A percentile compares a stretch with the other conserved stretches of the same genome.
Evolutionary conservation across 2,797 vertebrate genomes (phyloP).

Genomic region (Premnoplex brunnescens): DNA sequence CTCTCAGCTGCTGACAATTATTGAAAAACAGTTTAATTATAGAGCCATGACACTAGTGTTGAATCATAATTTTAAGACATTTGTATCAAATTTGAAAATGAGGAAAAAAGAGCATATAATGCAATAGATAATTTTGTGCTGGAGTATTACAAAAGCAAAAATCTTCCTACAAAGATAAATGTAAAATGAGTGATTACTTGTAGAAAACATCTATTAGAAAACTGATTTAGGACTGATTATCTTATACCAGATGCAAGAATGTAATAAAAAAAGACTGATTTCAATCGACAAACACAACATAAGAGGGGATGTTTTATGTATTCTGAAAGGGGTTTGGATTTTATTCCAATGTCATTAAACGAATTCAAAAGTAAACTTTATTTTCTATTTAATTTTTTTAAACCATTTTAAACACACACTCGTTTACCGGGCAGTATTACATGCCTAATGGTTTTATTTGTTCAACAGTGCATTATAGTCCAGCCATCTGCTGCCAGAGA

Average conservation of each 20-base stretch:
- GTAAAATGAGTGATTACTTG: constrained; percentile 18
- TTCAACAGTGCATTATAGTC: constrained; percentile 62
- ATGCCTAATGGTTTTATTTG: constrained; percentile 61
- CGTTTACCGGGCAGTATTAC: constrained; percentile 45
- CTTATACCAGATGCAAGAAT: constrained; percentile 46
- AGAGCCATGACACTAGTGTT: constrained; percentile 50
- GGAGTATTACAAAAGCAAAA: constrained; percentile 40
- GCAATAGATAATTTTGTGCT: constrained; percentile 37
- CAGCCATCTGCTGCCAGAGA: constrained; percentile 62
- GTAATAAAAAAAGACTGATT: constrained; percentile 24
- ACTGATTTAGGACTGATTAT: constrained; percentile 46
- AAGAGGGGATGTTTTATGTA: neutral
- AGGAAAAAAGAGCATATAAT: constrained; percentile 39
- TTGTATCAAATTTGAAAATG: constrained; percentile 49
- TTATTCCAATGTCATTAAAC: constrained; percentile 27
- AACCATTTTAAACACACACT: constrained; percentile 40
- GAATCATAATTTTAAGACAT: constrained; percentile 46
- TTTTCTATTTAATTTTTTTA: constrained; percentile 36
- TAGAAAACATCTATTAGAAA: constrained; percentile 39
- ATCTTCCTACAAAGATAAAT: constrained; percentile 33
- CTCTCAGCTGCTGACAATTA: constrained; percentile 63
- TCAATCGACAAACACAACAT: neutral
- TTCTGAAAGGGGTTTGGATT: neutral
- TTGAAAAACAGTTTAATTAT: constrained; percentile 48
- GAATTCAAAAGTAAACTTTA: constrained; percentile 24